Conservation (phyloP, 2,888 invertebrate genomes). For the Blastobasis adustella region DNA sequence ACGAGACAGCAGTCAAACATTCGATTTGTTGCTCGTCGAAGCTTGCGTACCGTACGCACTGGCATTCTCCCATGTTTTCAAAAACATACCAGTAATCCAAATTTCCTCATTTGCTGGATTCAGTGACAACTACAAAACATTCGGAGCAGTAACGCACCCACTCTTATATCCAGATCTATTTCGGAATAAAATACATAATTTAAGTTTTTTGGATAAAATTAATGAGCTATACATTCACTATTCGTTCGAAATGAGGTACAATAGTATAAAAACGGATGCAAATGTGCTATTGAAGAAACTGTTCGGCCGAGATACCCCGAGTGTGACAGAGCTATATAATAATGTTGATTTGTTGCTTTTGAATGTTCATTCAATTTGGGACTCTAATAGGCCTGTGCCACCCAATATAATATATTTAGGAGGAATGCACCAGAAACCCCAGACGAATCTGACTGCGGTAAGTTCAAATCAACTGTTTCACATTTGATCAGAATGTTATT, state of each 20-base stretch:
- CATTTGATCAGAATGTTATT: no score
- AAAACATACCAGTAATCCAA: slow-evolving; percentile 21
- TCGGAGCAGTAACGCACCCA: slow-evolving; percentile 29
- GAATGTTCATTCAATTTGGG: slow-evolving; percentile 46
- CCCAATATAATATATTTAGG: slow-evolving; percentile 48
- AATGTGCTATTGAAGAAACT: slow-evolving; percentile 11
- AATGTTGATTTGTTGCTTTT: slow-evolving; percentile 27
- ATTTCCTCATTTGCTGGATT: slow-evolving; percentile 29
- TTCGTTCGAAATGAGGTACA: not conserved
- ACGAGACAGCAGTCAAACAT: slow-evolving; percentile 8
- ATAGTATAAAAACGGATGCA: slow-evolving; percentile 8
- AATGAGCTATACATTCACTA: slow-evolving; percentile 10
- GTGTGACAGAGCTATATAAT: slow-evolving; percentile 2
- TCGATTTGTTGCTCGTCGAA: slow-evolving; percentile 21
- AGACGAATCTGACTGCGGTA: slow-evolving; percentile 43
- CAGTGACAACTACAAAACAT: slow-evolving; percentile 13
- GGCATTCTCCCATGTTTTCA: slow-evolving; percentile 19
- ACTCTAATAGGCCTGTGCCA: slow-evolving; percentile 39
- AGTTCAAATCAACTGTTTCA: no score
- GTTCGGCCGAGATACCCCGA: slow-evolving; percentile 13
- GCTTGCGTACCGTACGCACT: slow-evolving; percentile 14
- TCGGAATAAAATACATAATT: slow-evolving; percentile 18
- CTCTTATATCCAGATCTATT: slow-evolving; percentile 23
- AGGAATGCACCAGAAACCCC: slow-evolving; percentile 40
- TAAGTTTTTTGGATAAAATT: slow-evolving; percentile 19